phyloP scores from a whole-genome alignment of 2,113 vertebrate species.

The Lepidothrix coronata region DNA sequence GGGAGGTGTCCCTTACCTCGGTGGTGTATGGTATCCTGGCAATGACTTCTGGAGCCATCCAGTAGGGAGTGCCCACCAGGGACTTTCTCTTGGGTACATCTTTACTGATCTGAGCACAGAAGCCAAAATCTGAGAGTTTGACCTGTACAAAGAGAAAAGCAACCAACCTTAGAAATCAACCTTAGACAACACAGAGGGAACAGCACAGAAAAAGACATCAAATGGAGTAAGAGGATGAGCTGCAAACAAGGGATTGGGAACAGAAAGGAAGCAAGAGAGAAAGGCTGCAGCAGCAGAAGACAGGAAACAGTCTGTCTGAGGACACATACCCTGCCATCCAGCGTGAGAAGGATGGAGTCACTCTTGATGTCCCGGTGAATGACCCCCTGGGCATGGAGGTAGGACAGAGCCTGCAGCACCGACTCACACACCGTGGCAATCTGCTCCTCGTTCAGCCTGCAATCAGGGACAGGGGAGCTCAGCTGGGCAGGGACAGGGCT shows the following conservation, averaged over 20 bases:
- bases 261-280: neutral
- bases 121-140: constrained; percentile 98
- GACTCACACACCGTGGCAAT: constrained; percentile 97
- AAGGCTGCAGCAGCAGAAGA: neutral
- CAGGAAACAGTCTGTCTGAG: neutral
- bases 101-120: constrained; percentile 98
- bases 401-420: constrained; percentile 92
- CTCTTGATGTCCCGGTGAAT: constrained; percentile 99
- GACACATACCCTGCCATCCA: constrained; percentile 88
- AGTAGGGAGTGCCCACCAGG: constrained; percentile 95
- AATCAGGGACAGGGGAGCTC: neutral
- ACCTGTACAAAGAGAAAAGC: constrained; percentile 75
- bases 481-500: fast-evolving
- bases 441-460: constrained; percentile 95
- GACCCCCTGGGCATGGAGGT: constrained; percentile 96
- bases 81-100: constrained; percentile 97
- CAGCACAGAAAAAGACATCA: neutral
- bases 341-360: constrained; percentile 93
- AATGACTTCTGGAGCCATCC: constrained; percentile 99
- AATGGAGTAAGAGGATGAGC: neutral
- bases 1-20: constrained; percentile 76
- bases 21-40: constrained; percentile 93
- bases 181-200: neutral
- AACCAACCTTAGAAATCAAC: neutral
- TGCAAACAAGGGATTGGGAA: neutral